phyloP scores from a whole-genome alignment of 53 echinoderm and acorn worm genomes.

The Paracentrotus lividus region DNA sequence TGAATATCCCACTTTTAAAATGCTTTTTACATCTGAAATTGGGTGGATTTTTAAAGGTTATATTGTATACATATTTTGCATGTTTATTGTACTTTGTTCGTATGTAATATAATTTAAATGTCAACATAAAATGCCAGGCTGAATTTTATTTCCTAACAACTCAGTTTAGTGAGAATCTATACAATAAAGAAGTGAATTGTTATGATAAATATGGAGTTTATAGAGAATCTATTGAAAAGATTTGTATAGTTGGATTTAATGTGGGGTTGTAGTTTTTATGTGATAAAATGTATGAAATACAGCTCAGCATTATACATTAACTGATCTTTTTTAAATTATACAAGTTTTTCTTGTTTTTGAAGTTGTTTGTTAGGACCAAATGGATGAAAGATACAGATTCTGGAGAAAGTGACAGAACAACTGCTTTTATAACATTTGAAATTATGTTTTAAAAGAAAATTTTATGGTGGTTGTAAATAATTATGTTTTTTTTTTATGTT shows the following conservation, averaged over 20 bases:
- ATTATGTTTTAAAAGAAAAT: neutral
- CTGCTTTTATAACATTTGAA: neutral
- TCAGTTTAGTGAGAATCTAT: neutral
- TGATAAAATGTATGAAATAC: neutral
- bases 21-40: neutral
- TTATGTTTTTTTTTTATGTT: neutral
- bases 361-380: constrained; percentile 46
- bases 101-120: neutral
- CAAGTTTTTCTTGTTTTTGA: neutral
- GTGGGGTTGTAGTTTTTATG: neutral
- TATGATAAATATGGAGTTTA: neutral
- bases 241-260: neutral
- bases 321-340: neutral
- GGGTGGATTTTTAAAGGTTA: neutral
- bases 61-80: neutral
- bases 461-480: neutral
- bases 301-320: neutral
- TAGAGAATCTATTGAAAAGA: neutral
- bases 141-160: neutral
- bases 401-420: neutral
- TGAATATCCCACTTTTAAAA: neutral
- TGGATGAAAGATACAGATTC: neutral
- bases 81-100: neutral
- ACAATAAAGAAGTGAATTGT: neutral
- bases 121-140: neutral